Evolutionary conservation across 23 tunicate species (phyloP), one percentile per base, ranked within the genome.

Genomic region (Corella eumyota): DNA sequence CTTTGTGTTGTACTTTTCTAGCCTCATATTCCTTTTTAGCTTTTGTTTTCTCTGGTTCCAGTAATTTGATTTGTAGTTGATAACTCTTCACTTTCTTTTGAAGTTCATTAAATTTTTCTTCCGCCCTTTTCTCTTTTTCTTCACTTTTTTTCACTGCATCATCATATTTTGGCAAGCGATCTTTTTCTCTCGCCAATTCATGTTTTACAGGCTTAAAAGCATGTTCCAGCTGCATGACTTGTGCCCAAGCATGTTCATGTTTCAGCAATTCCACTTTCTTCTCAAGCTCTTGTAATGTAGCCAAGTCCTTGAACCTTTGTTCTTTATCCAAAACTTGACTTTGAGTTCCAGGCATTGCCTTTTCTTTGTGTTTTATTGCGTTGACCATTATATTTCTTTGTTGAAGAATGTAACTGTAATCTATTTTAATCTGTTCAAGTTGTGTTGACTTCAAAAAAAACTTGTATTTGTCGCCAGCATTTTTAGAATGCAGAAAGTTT

Each of bases 391-490:
- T 69, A 15, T 62, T 40, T 34, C 61, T 60, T 53, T 88, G 87
- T 48, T 88, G 69, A 67, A 78, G 67, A 2, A 88, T 76, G 64
- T 61, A 86, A 2, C 72, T 63, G 53, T 86, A 86, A 61, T 86
- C 85, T 15, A 32, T 49, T 38, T 72, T 60, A 78, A 88, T 78
- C 47, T 88, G 88, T 22, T 88, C 96, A 25, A 88, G 62, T 38
- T 78, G 88, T 11, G 96, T 88, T 0, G 96, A 75, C 56, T 88
- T 88, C 55, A 78, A 28, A 30, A 88, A 88, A 54, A 88, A 88
- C 61, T 88, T 88, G 66, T 88, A 88, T 56, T 78, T 88, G 64
- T 88, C 96, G 34, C 45, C 46, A 54, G 78, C 96, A 50, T 58
- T 88, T 62, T 88, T 88, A 11, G 96, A 78, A 44, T 78, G 87